Evolutionary conservation across 2,113 vertebrate genomes (phyloP), one percentile per base, ranked within the genome.

Genomic region (Uria lomvia): DNA sequence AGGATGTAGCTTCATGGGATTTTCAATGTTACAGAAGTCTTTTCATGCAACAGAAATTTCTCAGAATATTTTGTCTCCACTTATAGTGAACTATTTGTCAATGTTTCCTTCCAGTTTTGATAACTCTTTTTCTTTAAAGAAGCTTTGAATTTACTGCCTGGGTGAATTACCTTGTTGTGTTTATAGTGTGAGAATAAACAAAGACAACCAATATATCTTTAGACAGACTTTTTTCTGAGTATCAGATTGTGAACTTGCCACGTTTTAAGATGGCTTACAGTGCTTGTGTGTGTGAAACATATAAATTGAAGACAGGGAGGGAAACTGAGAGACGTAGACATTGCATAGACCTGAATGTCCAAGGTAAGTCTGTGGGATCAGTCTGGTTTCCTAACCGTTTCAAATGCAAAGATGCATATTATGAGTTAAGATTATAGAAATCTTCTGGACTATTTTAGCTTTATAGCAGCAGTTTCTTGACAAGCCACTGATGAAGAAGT

Each of bases 401-500:
- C 67, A 60, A 70, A 50, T 63, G 73, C 50, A 47, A 36, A 43
- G 34, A 67, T 62, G 22, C 34, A 11, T 77, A n/a, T 47, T 71
- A 30, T 18, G 23, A 75, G 5, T 62, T 73, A 58, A n/a, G 66
- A 50, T 80, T 45, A 70, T 13, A 87, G 59, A 91, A 85, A 53
- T 60, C 60, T 80, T 75, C 53, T 72, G 38, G n/a, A 68, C 49
- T 52, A 32, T 83, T 62, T 74, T 18, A 79, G 83, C 17, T 86
- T 60, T 84, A 19, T 38, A 92, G 36, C 49, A 76, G 60, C 59
- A 82, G 62, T 79, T 92, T 80, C 68, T 91, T 96, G 92, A 96
- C 82, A 95, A 88, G 66, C 80, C 85, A 86, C 59, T 87, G 95
- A 96, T 67, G 85, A 92, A 94, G 89, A 97, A 97, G 45, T 94